These are phyloP conservation scores for Lophotis ruficrista DNA, from an alignment of 2,113 vertebrate genomes.

Conservation along the genomic window DNA sequence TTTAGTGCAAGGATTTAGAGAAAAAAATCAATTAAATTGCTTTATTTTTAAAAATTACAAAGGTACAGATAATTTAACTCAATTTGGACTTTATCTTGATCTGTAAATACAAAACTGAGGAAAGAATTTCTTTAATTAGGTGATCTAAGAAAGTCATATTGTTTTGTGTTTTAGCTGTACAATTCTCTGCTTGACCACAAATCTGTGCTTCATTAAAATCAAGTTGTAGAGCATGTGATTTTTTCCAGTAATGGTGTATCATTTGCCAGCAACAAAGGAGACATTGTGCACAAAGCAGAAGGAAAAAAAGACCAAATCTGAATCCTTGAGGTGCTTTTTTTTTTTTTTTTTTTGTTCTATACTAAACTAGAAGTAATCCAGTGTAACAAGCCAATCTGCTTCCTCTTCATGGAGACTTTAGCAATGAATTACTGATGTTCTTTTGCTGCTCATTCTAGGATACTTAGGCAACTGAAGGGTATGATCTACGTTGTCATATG, in stretches of 20 bases:
- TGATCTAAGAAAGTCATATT: neutral
- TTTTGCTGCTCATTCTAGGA: conserved; percentile 26
- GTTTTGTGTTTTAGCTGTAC: neutral
- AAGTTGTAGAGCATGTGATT: neutral
- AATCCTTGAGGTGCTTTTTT: neutral
- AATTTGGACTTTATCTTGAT: neutral
- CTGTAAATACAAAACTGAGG: neutral
- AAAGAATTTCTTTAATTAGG: neutral
- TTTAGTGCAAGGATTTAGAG: neutral
- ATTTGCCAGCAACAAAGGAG: neutral
- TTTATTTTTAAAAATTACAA: neutral
- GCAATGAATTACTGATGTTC: conserved; percentile 51
- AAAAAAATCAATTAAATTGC: neutral
- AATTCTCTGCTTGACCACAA: neutral
- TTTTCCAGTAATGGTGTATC: neutral
- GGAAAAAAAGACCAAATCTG: neutral
- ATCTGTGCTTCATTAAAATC: conserved; percentile 23
- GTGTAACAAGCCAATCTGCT: conserved; percentile 48
- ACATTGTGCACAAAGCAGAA: neutral
- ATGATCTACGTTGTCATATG: conserved; percentile 42
- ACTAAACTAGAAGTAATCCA: conserved; percentile 38
- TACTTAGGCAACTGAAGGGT: conserved; percentile 11
- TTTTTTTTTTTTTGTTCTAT: neutral
- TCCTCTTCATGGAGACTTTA: conserved; percentile 21
- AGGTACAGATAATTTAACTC: neutral